Evolutionary conservation across 1,140 invertebrate genomes (phyloP).

Genomic region (Harpegnathos saltator): DNA sequence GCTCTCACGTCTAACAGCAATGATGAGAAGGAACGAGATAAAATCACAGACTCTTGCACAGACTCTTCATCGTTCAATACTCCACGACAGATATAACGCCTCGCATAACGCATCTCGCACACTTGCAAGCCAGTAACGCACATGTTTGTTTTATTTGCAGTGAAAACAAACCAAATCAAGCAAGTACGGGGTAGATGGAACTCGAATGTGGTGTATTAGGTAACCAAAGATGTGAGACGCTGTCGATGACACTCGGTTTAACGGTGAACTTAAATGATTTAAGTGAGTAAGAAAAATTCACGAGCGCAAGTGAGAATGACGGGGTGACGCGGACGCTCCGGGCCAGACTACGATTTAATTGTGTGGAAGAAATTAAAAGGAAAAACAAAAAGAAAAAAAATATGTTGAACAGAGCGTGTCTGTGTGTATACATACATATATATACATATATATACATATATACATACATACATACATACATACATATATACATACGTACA

Average conservation of each 20-base stretch:
- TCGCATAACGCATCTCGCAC: neutral
- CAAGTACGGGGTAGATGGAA: constrained; percentile 71
- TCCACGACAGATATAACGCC: neutral
- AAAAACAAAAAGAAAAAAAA: too few relatives aligned
- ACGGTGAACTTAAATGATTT: constrained; percentile 58
- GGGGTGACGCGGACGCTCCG: neutral
- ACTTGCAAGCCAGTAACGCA: neutral
- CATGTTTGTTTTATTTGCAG: constrained; percentile 76
- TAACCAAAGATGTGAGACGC: constrained; percentile 58
- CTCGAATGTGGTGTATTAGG: constrained; percentile 77
- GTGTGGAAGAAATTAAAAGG: constrained; percentile 28
- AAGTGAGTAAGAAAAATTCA: constrained; percentile 58
- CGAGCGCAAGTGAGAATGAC: constrained; percentile 29
- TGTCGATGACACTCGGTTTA: constrained; percentile 36
- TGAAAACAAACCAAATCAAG: constrained; percentile 78
- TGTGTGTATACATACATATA: constrained; percentile 9
- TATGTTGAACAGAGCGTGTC: constrained; percentile 24
- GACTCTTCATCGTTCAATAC: constrained; percentile 43
- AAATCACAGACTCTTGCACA: too few relatives aligned
- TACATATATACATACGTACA: constrained; percentile 37
- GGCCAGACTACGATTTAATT: constrained; percentile 25
- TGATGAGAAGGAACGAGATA: neutral
- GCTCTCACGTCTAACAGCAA: neutral
- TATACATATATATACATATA: constrained; percentile 8
- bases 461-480: constrained; percentile 15